Evolutionary conservation across 2,113 vertebrate genomes (phyloP), one percentile per base, ranked within the genome.

Genomic region (Eclectus roratus): DNA sequence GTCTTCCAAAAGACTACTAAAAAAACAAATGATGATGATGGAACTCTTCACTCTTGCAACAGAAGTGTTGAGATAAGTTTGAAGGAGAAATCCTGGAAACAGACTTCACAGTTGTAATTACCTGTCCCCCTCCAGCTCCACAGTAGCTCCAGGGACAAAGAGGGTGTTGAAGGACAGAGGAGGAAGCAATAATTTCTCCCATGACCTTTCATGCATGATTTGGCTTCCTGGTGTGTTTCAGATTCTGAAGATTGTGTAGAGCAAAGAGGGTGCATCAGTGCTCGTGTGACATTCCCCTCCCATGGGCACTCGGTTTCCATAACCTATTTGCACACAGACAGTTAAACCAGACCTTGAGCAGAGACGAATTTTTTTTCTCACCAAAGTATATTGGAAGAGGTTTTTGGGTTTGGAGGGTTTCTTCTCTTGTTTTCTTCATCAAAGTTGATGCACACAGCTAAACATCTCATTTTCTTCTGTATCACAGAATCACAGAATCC

Each of bases 41-140:
- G n/a, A 60, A 6, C 52, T 71, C 5, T 35, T 35, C 33, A 58
- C 20, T 10, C 33, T 58, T 35, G 33, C 33, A 58, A 37, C 3
- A 23, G 27, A 86, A 49, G 13, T 8, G 8, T 3, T n/a, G 44
- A 47, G 19, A 24, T 33, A 37, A 71, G 6, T 60, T 72, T 53
- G 23, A 58, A 71, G 56, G 33, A 70, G 28, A 37, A 60, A 71
- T 52, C 37, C 39, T 90, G 52, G 35, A 49, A 61, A 66, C 3
- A 61, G 41, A 44, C 33, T 76, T 56, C 15, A 41, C 15, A 71
- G 44, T 24, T 65, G 50, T 28, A 27, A 46, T 58, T 65, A 65
- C 4, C 13, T 49, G 4, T 7, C 7, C 16, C 18, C 15, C 16
- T 37, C 37, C 15, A 8, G 7, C 66, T 41, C 41, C 1, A 0